Evolutionary conservation across 2,113 vertebrate genomes (phyloP).

Genomic region (Calypte anna): DNA sequence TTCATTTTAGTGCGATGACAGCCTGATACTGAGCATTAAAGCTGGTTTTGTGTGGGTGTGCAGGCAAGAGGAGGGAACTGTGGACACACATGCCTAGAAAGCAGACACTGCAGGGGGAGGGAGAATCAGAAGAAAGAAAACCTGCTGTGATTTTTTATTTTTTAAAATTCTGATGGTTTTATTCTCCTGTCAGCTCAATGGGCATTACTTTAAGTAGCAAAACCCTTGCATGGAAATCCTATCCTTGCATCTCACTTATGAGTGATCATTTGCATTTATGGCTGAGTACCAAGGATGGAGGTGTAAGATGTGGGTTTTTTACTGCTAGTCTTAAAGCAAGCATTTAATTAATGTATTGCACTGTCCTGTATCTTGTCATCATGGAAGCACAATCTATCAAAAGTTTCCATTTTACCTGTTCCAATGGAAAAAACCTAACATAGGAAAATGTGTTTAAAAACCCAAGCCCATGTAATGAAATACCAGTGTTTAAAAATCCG

Average conservation of each 20-base stretch:
- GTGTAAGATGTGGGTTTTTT: not conserved
- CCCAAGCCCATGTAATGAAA: not conserved
- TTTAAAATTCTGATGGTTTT: not conserved
- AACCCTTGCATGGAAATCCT: not conserved
- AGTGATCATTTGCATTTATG: not conserved
- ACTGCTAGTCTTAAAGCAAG: not conserved
- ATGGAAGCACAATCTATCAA: not conserved
- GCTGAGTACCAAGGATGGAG: not conserved
- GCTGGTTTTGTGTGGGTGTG: not conserved
- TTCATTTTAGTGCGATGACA: slow-evolving; percentile 7
- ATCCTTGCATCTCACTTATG: not conserved
- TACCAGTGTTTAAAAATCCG: not conserved
- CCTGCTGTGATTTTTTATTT: not conserved
- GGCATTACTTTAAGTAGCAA: not conserved
- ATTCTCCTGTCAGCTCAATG: not conserved
- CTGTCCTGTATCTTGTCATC: not conserved
- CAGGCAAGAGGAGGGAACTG: not conserved
- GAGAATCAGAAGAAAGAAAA: slow-evolving; percentile 1
- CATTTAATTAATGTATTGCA: not conserved
- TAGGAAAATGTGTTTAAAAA: not conserved
- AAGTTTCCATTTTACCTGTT: not conserved
- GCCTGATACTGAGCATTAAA: not conserved
- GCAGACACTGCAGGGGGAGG: not conserved
- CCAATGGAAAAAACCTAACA: not conserved
- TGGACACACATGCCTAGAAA: not conserved